A percentile compares a stretch with the other conserved stretches of the same genome.
These are phyloP conservation scores for Danaus plexippus DNA, from an alignment of 1,140 invertebrate species.

Conservation along the genomic window DNA sequence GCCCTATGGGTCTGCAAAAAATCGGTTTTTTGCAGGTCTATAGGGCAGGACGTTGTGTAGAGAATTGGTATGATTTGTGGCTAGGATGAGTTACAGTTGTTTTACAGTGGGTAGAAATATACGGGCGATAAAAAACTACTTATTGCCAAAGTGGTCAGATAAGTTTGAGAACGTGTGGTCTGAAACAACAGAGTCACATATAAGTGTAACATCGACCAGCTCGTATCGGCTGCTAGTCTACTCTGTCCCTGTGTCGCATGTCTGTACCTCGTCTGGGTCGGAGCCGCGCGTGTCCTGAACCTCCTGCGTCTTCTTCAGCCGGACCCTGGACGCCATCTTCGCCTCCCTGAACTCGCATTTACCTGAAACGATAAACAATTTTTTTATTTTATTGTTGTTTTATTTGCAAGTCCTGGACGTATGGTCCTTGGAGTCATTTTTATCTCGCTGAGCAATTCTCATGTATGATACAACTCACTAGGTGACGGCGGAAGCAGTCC, in stretches of 20 bases:
- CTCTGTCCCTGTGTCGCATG: background rate
- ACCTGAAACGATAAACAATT: slow-evolving; percentile 22
- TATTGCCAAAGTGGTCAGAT: too few relatives aligned
- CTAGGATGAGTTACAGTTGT: too few relatives aligned
- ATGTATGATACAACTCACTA: slow-evolving; percentile 16
- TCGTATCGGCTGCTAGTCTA: background rate
- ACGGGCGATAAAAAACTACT: too few relatives aligned
- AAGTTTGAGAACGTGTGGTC: too few relatives aligned
- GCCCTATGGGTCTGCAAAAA: too few relatives aligned
- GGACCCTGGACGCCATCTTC: slow-evolving; percentile 54
- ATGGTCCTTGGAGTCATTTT: background rate
- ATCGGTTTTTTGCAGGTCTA: too few relatives aligned
- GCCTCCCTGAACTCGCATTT: slow-evolving; percentile 46
- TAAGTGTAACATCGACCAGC: too few relatives aligned
- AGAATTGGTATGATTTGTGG: too few relatives aligned
- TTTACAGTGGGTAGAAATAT: too few relatives aligned
- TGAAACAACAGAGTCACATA: background rate
- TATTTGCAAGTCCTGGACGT: background rate
- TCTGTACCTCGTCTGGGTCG: slow-evolving; percentile 26
- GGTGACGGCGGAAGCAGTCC: slow-evolving; percentile 30
- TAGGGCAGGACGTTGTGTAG: too few relatives aligned
- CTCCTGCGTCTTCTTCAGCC: slow-evolving; percentile 33
- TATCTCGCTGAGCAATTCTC: background rate
- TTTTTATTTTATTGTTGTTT: too few relatives aligned
- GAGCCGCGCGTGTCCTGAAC: slow-evolving; percentile 7